Base-by-base conservation (phyloP, 92 coral and sea anemone genomes). In the Epizoanthus illoricatus region DNA sequence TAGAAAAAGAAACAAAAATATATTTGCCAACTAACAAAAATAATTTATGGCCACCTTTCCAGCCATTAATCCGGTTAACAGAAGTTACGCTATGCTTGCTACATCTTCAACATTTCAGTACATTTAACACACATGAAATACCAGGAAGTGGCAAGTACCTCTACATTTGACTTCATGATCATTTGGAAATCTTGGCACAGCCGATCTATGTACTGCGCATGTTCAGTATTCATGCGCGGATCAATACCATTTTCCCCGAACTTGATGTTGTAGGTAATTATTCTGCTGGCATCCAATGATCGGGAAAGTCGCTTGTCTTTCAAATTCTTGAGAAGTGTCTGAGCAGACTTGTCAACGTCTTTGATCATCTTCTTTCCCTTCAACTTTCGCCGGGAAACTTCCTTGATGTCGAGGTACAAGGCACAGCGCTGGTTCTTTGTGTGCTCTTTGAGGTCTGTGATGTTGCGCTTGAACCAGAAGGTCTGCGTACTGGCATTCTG, bases 381-480 rank as follows among this genome's bases (percentile, higher is more conserved):
- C 64, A 76, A 69, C 57, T 89, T 92, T 10, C 76, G 87, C 41
- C 71, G 60, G 68, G 92, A 79, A 11, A 85, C 81, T 57, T 87
- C 94, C 64, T 79, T 85, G 12, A 90, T 89, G 87, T 93, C 97
- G 7, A 91, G 82, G 87, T 90, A 92, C 66, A 83, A 88, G 63
- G 76, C 91, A 7, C 94, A 90, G 33, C 86, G 86, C 24, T 84
- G 89, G 75, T 79, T 89, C 64, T 74, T 87, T 16, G 84, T 76
- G 85, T 90, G 89, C 45, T 91, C 97, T 43, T 87, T 82, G 63
- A 91, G 70, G 64, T 88, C 92, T 23, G 89, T 88, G 83, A 89
- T 86, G 33, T 74, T 90, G 16, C 98, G 94, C 68, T 92, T 88
- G 71, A 93, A 87, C 99, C 98, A 97, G 23, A 93, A 72, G 15